These are phyloP conservation scores for Lucinisca nassula DNA, from an alignment of 2,888 invertebrate genomes.

Conservation along the genomic window DNA sequence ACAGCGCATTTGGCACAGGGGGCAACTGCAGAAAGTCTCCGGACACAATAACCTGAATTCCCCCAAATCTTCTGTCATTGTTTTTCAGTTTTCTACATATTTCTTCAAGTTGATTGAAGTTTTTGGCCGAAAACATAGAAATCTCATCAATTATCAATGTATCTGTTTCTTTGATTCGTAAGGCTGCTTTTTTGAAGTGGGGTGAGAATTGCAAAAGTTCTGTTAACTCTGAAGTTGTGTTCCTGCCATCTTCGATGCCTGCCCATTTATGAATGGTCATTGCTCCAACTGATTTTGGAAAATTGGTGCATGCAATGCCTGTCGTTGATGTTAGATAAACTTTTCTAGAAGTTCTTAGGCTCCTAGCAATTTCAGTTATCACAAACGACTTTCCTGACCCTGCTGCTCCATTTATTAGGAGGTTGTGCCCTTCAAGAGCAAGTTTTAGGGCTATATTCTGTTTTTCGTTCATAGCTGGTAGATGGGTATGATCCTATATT, in stretches of 20 bases:
- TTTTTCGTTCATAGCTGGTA: slow-evolving; percentile 23
- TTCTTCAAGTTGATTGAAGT: not conserved
- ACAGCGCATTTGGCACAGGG: slow-evolving; percentile 44
- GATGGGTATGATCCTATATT: too few species aligned
- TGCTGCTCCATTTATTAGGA: slow-evolving; percentile 12
- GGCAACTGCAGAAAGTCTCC: slow-evolving; percentile 55
- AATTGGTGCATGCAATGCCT: slow-evolving; percentile 30
- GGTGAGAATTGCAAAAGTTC: slow-evolving; percentile 7
- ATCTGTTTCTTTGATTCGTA: slow-evolving; percentile 20
- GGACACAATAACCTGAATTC: slow-evolving; percentile 44
- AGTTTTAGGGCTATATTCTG: slow-evolving; percentile 20
- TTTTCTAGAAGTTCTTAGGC: not conserved
- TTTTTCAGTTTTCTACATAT: not conserved
- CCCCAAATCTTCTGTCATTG: slow-evolving; percentile 26
- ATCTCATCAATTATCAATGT: slow-evolving; percentile 50
- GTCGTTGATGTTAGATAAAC: slow-evolving; percentile 29
- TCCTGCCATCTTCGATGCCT: slow-evolving; percentile 41
- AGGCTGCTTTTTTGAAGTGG: not conserved
- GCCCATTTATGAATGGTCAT: slow-evolving; percentile 54
- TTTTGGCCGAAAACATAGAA: not conserved
- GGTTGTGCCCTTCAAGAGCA: slow-evolving; percentile 25
- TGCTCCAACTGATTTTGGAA: not conserved
- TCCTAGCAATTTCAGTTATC: not conserved
- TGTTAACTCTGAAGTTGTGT: slow-evolving; percentile 4
- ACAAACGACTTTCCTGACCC: slow-evolving; percentile 41